Conservation (phyloP, 53 echinoderm and acorn worm genomes). For the Echinometra lucunter region DNA sequence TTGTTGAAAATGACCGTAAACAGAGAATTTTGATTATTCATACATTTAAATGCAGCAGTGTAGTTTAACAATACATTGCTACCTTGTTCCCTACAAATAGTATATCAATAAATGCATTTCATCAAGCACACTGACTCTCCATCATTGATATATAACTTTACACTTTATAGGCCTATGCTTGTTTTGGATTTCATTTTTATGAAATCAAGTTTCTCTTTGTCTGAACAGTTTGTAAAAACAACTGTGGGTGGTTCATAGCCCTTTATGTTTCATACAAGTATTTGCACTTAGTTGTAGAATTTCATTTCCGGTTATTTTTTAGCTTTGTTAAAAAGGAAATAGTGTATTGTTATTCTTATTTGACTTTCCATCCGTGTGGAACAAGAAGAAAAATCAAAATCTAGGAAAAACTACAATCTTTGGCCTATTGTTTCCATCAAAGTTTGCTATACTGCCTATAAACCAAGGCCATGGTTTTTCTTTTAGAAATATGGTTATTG, state of each 20-base stretch:
- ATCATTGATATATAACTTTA: background rate
- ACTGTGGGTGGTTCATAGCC: background rate
- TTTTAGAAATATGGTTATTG: background rate
- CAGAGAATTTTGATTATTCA: no score
- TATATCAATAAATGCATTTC: no score
- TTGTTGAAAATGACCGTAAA: no score
- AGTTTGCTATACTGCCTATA: background rate
- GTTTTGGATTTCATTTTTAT: background rate
- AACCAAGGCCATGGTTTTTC: slow-evolving; percentile 5
- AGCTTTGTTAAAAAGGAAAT: background rate
- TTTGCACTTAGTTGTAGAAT: background rate
- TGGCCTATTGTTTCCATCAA: slow-evolving; percentile 13
- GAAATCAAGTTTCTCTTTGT: background rate
- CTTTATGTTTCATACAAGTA: background rate
- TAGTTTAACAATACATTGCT: no score
- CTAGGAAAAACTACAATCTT: background rate
- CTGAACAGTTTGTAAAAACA: background rate
- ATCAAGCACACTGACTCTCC: no score
- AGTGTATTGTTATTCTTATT: background rate
- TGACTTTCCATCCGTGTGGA: slow-evolving; percentile 5
- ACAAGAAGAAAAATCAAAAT: background rate
- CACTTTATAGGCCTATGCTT: background rate
- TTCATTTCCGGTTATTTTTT: background rate
- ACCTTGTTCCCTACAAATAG: no score
- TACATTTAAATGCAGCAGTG: no score